Evolutionary conservation across 2,797 vertebrate species (phyloP), one percentile per base, ranked within the genome.

Genomic region (Typhlichthys eigenmanni): DNA sequence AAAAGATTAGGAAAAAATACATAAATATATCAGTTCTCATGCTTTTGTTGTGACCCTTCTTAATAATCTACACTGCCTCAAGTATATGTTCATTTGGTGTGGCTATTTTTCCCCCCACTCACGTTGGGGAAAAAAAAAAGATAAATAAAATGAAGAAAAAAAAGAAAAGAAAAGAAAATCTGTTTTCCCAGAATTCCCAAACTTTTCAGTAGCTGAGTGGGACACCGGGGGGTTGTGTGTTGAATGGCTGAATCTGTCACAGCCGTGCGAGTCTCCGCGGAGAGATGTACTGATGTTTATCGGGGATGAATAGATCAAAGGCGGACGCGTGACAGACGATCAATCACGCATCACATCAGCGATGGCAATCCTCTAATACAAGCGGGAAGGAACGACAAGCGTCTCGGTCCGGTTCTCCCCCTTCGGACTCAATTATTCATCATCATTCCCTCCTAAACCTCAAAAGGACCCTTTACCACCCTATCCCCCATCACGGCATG

Each of bases 251-350:
- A 80, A 93, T 90, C 93, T 93, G 93, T 93, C 93, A 94, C 90
- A 92, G 93, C 91, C 94, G 94, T 94, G 94, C 92, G 91, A 92
- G 95, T 94, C 94, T 95, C 93, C 93, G 93, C 93, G 94, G 94
- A 94, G 92, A 95, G 95, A 95, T 96, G 95, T 98, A 97, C 96
- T 96, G 95, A 96, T 96, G 96, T 96, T 96, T 95, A 98, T 97
- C 95, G 93, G 93, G 94, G 94, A 96, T 96, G 95, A 97, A 96
- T 94, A 96, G 96, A 98, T 97, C 95, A 98, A 96, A 98, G 95
- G 91, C 93, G 92, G 94, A 93, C 94, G 94, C 94, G 93, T 96
- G 96, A 97, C 95, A 95, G 95, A 88, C 95, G 95, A 98, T 98
- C 96, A 97, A 98, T 98, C 95, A 96, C 92, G 92, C 93, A 95